A percentile compares a stretch with the other conserved stretches of the same genome.
These are phyloP conservation scores for Bujurquina vittata DNA, from an alignment of 2,113 vertebrate species.

Conservation along the genomic window DNA sequence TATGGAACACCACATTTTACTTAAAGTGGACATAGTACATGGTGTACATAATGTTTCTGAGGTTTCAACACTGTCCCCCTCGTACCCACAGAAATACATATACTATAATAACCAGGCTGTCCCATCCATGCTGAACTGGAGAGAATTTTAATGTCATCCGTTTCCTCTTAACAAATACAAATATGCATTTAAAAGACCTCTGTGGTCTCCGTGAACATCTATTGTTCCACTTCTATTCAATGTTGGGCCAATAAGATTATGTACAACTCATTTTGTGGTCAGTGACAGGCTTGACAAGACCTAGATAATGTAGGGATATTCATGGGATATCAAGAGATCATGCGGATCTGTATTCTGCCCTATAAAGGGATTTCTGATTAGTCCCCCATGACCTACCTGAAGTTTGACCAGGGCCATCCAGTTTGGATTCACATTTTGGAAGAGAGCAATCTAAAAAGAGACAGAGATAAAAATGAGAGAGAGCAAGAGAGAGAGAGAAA, in stretches of 20 bases:
- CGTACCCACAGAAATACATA: slow-evolving; percentile 3
- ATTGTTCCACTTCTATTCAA: background rate
- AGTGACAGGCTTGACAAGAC: background rate
- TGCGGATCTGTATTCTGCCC: background rate
- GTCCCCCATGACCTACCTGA: slow-evolving; percentile 62
- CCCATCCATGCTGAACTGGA: background rate
- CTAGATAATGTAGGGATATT: background rate
- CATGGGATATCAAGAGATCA: background rate
- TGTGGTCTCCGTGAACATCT: background rate
- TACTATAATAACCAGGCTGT: background rate
- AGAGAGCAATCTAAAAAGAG: slow-evolving; percentile 75
- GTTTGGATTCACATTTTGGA: slow-evolving; percentile 80
- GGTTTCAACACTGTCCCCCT: background rate
- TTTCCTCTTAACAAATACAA: background rate
- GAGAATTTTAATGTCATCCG: background rate
- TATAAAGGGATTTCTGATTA: background rate
- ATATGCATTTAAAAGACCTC: background rate
- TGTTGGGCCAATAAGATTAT: background rate
- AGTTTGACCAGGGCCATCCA: slow-evolving; percentile 76
- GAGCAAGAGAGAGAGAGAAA: slow-evolving; percentile 1
- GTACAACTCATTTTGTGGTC: background rate
- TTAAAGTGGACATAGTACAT: slow-evolving; percentile 23
- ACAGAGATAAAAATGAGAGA: background rate
- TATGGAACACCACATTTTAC: slow-evolving; percentile 36
- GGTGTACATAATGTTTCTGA: slow-evolving; percentile 11